Evolutionary conservation across 2,797 vertebrate genomes (phyloP).

Genomic region (Sarcophilus harrisii): DNA sequence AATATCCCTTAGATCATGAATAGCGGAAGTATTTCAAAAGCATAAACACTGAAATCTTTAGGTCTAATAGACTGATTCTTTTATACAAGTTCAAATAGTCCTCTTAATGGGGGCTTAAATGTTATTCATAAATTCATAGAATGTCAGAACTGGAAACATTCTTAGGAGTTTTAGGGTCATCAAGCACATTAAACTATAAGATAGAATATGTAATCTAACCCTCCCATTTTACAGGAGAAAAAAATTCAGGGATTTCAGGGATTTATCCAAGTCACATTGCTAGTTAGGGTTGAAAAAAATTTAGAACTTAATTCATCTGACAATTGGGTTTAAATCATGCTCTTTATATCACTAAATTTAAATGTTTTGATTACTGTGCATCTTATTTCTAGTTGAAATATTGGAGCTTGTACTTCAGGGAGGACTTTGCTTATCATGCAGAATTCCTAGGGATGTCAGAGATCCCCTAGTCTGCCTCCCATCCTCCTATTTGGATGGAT

Average conservation of each 20-base stretch:
- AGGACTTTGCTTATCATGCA: background rate
- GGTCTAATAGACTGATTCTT: background rate
- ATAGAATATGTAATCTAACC: background rate
- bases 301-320: background rate
- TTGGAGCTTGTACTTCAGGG: background rate
- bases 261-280: background rate
- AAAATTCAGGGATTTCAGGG: background rate
- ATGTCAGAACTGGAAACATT: background rate
- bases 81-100: background rate
- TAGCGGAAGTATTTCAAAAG: background rate
- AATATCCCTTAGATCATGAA: background rate
- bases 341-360: background rate
- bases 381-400: background rate
- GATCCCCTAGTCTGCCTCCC: background rate
- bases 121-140: background rate
- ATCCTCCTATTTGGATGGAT: background rate
- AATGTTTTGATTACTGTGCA: background rate
- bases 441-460: background rate
- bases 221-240: background rate
- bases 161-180: background rate
- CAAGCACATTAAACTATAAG: background rate
- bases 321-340: background rate
- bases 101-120: background rate
- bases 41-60: background rate
- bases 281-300: background rate